A percentile compares a stretch with the other conserved stretches of the same genome.
phyloP scores from a whole-genome alignment of 2,113 vertebrate species.

The Litocranius walleri region DNA sequence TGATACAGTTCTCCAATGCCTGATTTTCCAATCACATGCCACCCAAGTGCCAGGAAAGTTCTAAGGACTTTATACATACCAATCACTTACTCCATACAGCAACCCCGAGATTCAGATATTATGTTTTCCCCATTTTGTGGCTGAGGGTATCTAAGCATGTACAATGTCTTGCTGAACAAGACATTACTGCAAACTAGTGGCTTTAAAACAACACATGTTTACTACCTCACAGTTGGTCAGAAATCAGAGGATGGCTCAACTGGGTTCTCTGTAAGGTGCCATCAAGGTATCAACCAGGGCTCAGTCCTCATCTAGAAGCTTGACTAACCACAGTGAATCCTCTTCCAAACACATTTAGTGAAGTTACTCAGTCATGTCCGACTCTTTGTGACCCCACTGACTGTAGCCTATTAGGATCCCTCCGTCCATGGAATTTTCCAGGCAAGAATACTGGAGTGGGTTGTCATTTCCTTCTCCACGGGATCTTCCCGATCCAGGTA shows the following conservation, averaged over 20 bases:
- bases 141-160: not conserved
- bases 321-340: not conserved
- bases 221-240: not conserved
- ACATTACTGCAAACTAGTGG: not conserved
- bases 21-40: not conserved
- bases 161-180: not conserved
- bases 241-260: not conserved
- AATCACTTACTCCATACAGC: not conserved
- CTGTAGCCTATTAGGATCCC: fast-evolving
- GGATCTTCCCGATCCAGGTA: not conserved
- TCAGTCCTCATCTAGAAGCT: not conserved
- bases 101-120: not conserved
- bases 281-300: not conserved
- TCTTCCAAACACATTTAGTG: not conserved
- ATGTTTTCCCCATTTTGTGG: not conserved
- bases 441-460: not conserved
- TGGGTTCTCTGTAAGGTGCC: not conserved
- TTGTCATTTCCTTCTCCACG: not conserved
- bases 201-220: not conserved
- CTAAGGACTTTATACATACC: not conserved
- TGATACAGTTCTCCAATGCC: not conserved
- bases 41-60: not conserved
- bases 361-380: fast-evolving
- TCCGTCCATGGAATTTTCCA: not conserved
- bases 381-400: not conserved